Evolutionary conservation across 2,797 vertebrate species (phyloP).

Genomic region (Naso thynnoides): DNA sequence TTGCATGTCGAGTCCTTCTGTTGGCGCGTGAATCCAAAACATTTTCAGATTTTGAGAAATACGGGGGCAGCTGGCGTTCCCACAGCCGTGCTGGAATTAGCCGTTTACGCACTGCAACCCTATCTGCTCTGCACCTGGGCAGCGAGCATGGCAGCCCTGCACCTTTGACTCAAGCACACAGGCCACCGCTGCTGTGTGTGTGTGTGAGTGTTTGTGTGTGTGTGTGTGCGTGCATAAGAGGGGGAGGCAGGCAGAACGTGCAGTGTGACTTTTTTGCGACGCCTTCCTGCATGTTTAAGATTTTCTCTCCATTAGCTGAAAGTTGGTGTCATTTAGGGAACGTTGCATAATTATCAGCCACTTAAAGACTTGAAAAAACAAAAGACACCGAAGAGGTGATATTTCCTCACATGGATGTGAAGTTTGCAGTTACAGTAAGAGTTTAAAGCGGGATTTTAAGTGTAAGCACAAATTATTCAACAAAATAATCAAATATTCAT

Average conservation of each 20-base stretch:
- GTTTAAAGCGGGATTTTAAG: not conserved
- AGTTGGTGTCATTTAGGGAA: not conserved
- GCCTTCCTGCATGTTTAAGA: conserved; percentile 33
- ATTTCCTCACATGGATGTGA: not conserved
- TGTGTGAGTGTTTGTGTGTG: not conserved
- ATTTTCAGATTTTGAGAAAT: conserved; percentile 85
- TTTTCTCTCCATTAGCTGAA: conserved; percentile 16
- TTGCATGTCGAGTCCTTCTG: conserved; percentile 85
- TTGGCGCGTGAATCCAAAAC: conserved; percentile 81
- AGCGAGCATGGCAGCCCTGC: conserved; percentile 77
- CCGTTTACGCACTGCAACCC: conserved; percentile 84
- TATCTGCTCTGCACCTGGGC: conserved; percentile 92
- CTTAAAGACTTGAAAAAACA: not conserved
- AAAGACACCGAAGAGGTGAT: not conserved
- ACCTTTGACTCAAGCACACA: conserved; percentile 62
- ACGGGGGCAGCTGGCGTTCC: conserved; percentile 88
- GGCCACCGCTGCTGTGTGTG: conserved; percentile 23
- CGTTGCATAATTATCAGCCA: not conserved
- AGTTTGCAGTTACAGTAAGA: not conserved
- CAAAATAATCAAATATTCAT: not conserved
- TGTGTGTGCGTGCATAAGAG: not conserved
- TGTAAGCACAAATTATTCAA: not conserved
- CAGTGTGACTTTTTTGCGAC: conserved; percentile 17
- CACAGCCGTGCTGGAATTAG: conserved; percentile 81
- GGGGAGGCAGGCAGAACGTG: not conserved